phyloP scores from a whole-genome alignment of 2,797 vertebrate genomes.

The Characodon lateralis region DNA sequence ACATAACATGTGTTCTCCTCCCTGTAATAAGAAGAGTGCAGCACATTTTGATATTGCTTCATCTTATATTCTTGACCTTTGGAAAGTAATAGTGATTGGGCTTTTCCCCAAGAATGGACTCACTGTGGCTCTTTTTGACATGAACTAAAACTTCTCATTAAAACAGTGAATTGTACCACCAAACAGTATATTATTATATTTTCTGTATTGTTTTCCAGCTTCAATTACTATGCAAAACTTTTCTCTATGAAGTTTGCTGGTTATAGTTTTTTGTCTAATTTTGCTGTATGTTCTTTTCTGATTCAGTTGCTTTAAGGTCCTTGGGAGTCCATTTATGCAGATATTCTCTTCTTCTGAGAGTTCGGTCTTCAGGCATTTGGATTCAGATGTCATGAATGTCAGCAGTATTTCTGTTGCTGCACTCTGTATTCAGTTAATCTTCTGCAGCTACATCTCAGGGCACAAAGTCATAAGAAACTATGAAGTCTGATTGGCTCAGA shows the following conservation, averaged over 20 bases:
- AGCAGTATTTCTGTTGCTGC: conserved; percentile 4
- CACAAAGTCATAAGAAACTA: conserved; percentile 50
- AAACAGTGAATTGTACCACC: not conserved
- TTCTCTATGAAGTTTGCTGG: not conserved
- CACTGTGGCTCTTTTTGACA: not conserved
- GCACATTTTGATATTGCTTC: not conserved
- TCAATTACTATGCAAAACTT: not conserved
- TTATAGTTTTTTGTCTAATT: not conserved
- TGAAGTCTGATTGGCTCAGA: conserved; percentile 59
- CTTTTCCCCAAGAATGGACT: not conserved
- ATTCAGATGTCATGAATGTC: not conserved
- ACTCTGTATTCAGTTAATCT: conserved; percentile 40
- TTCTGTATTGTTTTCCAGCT: not conserved
- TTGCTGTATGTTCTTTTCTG: not conserved
- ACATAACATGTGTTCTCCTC: too few relatives aligned
- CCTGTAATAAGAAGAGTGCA: too few relatives aligned
- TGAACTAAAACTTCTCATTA: not conserved
- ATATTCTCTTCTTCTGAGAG: not conserved
- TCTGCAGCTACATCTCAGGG: conserved; percentile 21
- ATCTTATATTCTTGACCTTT: not conserved
- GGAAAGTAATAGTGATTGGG: too few relatives aligned
- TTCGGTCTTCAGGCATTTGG: not conserved
- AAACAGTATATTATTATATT: not conserved
- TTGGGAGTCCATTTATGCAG: not conserved
- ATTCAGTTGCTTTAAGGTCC: not conserved